Evolutionary conservation across 2,113 vertebrate genomes (phyloP).

Genomic region (Rhynchomys soricoides): DNA sequence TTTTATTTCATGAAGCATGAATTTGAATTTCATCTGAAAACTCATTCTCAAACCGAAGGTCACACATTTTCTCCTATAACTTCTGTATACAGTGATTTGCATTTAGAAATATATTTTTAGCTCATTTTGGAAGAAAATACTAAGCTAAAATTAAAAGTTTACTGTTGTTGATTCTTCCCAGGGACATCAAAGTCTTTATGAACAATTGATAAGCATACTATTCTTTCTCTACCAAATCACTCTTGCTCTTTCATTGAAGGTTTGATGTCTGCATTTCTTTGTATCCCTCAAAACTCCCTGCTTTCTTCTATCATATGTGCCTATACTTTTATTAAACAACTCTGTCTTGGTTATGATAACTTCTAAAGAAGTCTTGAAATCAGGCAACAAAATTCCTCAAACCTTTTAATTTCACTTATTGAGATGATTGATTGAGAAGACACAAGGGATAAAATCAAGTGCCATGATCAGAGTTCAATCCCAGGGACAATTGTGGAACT

Average conservation of each 20-base stretch:
- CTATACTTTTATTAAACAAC: background rate
- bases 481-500: background rate
- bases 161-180: background rate
- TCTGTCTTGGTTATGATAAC: background rate
- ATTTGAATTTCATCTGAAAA: conserved; percentile 23
- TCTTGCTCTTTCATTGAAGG: background rate
- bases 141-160: background rate
- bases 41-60: background rate
- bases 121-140: background rate
- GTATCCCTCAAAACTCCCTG: background rate
- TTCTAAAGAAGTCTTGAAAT: background rate
- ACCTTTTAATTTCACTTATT: background rate
- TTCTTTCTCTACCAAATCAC: background rate
- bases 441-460: background rate
- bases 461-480: background rate
- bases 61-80: background rate
- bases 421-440: background rate
- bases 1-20: background rate
- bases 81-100: background rate
- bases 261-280: background rate
- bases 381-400: background rate
- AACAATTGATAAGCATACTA: background rate
- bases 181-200: background rate
- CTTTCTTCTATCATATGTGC: background rate
- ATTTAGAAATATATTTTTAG: background rate